phyloP scores from a whole-genome alignment of 2,888 invertebrate species.

The Dyspetes luteomarginatus region DNA sequence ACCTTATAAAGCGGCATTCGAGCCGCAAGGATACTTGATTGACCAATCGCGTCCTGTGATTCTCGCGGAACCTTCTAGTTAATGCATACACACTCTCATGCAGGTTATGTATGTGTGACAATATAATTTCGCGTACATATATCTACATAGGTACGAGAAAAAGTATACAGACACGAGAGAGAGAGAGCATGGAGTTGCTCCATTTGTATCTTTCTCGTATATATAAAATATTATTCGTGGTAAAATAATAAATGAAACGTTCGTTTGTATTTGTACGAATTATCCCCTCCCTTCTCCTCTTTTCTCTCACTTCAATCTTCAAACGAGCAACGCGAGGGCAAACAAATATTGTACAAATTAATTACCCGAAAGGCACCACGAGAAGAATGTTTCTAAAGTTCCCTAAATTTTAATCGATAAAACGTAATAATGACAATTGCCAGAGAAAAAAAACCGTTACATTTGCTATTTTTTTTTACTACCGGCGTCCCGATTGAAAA shows the following conservation, averaged over 20 bases:
- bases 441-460: neutral
- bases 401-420: too few relatives aligned
- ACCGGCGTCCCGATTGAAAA: slow-evolving; percentile 4
- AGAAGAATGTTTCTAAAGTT: too few relatives aligned
- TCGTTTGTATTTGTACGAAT: slow-evolving; percentile 1
- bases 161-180: neutral
- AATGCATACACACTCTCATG: slow-evolving; percentile 4
- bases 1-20: slow-evolving; percentile 82
- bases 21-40: slow-evolving; percentile 82
- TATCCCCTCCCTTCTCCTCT: neutral
- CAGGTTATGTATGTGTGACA: slow-evolving; percentile 5
- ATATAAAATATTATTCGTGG: neutral
- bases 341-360: too few relatives aligned
- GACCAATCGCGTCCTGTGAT: slow-evolving; percentile 82
- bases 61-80: slow-evolving; percentile 68
- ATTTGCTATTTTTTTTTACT: neutral
- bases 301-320: neutral
- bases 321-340: neutral
- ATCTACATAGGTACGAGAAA: slow-evolving; percentile 2
- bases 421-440: too few relatives aligned
- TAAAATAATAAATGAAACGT: neutral
- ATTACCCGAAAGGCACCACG: too few relatives aligned
- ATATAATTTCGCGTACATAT: slow-evolving; percentile 17
- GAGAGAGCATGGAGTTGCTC: slow-evolving; percentile 46
- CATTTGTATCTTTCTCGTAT: slow-evolving; percentile 31